A percentile compares a stretch with the other conserved stretches of the same genome.
phyloP scores from a whole-genome alignment of 2,797 vertebrate species.

The Cyclura pinguis region DNA sequence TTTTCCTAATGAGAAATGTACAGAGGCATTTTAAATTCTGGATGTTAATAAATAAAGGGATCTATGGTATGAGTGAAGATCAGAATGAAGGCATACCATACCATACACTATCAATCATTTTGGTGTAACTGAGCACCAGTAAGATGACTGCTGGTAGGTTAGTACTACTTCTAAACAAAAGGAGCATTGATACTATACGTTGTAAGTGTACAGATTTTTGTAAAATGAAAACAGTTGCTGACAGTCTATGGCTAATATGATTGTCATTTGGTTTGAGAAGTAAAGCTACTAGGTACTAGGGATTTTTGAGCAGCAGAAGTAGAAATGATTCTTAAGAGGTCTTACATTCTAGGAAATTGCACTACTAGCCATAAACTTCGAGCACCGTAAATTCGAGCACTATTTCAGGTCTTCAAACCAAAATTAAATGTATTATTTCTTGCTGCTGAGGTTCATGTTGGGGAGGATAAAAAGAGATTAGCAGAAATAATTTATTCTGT shows the following conservation, averaged over 20 bases:
- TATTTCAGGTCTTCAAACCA: neutral
- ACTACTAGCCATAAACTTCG: neutral
- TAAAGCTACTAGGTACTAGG: neutral
- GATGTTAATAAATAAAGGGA: neutral
- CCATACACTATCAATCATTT: neutral
- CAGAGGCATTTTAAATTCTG: neutral
- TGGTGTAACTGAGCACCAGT: neutral
- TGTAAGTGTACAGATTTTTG: neutral
- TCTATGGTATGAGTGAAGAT: conserved; percentile 5
- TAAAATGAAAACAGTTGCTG: neutral
- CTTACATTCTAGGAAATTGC: neutral
- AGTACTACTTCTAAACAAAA: neutral
- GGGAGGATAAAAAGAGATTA: neutral
- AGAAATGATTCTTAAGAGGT: neutral
- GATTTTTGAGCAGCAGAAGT: neutral
- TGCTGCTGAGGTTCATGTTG: neutral
- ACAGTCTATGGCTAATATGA: neutral
- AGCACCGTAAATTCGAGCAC: neutral
- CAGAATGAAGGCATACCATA: neutral
- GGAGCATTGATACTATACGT: neutral
- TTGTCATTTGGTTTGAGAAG: neutral
- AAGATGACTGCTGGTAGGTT: neutral
- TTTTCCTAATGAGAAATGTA: conserved; percentile 5
- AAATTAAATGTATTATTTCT: neutral
- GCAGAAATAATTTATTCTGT: neutral